Percentiles rank a stretch among this genome's conserved stretches.
phyloP scores from a whole-genome alignment of 2,888 invertebrate genomes.

The Acrocyrtus sp. region DNA sequence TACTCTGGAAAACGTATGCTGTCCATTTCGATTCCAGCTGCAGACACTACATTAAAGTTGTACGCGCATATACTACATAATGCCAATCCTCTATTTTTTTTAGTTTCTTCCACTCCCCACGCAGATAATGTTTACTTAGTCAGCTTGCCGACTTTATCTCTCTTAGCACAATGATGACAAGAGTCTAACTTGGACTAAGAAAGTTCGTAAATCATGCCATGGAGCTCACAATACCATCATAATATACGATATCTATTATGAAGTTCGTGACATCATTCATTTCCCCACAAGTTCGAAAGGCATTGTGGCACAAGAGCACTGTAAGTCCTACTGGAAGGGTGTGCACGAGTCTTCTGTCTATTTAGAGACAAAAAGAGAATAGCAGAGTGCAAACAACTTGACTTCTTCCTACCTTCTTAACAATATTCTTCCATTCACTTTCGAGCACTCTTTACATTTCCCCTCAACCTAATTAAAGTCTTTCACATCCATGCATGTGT shows the following conservation, averaged over 20 bases:
- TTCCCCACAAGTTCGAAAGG: slow-evolving; percentile 20
- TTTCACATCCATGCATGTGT: slow-evolving; percentile 45
- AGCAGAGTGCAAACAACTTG: slow-evolving; percentile 46
- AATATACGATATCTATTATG: not conserved
- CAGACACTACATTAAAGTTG: not conserved
- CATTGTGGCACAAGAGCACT: not conserved
- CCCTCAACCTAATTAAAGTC: slow-evolving; percentile 49
- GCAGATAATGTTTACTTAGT: not conserved
- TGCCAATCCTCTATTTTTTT: no score
- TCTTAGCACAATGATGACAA: slow-evolving; percentile 28
- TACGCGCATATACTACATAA: no score
- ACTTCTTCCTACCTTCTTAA: slow-evolving; percentile 32
- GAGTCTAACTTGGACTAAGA: slow-evolving; percentile 25
- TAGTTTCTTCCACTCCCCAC: not conserved
- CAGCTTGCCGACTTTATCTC: slow-evolving; percentile 33
- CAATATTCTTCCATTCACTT: slow-evolving; percentile 41
- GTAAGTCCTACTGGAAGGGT: not conserved
- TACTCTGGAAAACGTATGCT: not conserved
- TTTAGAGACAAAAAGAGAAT: slow-evolving; percentile 2
- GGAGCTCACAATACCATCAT: slow-evolving; percentile 18
- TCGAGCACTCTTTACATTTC: slow-evolving; percentile 40
- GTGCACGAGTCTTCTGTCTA: not conserved
- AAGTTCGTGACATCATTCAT: slow-evolving; percentile 36
- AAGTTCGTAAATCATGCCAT: slow-evolving; percentile 48
- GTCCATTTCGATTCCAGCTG: not conserved